Evolutionary conservation across 1,140 invertebrate genomes (phyloP), one percentile per base, ranked within the genome.

Genomic region (Temnothorax longispinosus): DNA sequence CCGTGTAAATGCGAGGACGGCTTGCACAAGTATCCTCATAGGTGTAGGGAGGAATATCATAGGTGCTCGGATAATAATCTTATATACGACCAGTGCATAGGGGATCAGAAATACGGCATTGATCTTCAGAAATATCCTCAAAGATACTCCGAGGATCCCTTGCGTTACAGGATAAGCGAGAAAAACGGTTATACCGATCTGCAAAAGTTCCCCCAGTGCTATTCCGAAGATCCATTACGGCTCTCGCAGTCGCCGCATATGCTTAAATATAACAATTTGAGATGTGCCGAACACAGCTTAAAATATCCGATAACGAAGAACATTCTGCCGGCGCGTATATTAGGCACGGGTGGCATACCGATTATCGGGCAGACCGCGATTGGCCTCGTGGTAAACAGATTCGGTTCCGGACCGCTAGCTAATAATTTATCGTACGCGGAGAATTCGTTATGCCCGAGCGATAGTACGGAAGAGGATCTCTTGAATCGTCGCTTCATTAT

Each of bases 11-110:
- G 93, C 88, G 94, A 95, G 58, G 94, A 94, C 27, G 91, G 92
- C 80, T 87, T 94, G 8, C 92, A 94, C 60, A 94, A 93, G 60
- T 95, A 95, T 91, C 93, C 94, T n/a, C 94, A 94, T 62, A 92
- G 93, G 10, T 95, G 93, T 77, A 89, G 92, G 8, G 94, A 95
- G 21, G 95, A 95, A 27, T 94, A 94, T 85, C 92, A 95, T 32
- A 93, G 93, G 18, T 95, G 94, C 58, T 94, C 94, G 27, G 94
- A 95, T 69, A 94, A 92, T 52, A 93, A 93, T 81, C 87, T 94
- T 18, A 91, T 94, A 11, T 90, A 93, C 38, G 93, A 94, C 69
- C 92, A 91, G 8, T 94, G 89, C 62, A 65, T 89, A 1, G 84
- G 85, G 47, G 89, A 92, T 64, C 90, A 92, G 10, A 93, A 93